Evolutionary conservation across 2,888 invertebrate genomes (phyloP), one percentile per base, ranked within the genome.

Genomic region (Pollenia amentaria): DNA sequence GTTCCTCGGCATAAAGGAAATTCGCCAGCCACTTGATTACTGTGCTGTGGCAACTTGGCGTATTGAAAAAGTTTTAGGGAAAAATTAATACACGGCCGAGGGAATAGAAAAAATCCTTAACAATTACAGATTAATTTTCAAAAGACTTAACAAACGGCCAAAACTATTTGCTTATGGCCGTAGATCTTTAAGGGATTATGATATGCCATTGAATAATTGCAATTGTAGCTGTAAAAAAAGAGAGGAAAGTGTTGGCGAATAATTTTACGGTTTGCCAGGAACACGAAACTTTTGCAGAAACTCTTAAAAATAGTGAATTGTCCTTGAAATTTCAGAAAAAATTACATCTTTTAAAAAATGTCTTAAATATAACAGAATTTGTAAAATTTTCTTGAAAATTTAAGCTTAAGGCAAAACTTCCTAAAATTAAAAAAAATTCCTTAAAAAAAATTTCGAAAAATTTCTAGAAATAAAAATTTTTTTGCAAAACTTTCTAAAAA

Each of bases 91-190:
- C 44, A 6, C 29, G 18, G 16, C 3, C 11, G 42, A n/a, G 62
- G 16, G 12, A 44, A 44, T n/a, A 9, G 18, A 48, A 55, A 18
- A 42, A 8, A 67, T 42, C 14, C 14, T 21, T 69, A 60, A 57
- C 55, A 77, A 69, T 51, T 76, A 29, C 62, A 46, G 55, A 83
- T 77, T 76, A 64, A 83, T 77, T 62, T 83, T 53, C 69, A 40
- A 44, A 16, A 18, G 21, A 14, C 10, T 64, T 65, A 53, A 42
- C 16, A 51, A 10, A 14, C 12, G 57, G 51, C 2, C 67, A 60
- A 69, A 16, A 57, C 10, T 53, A 62, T 38, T 75, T 70, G 64
- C 55, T 57, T 65, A 65, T 29, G 29, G 29, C 7, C 12, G 10
- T 12, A 40, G n/a, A 29, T 77, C 16, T 64, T 83, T 64, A 46